phyloP scores from a whole-genome alignment of 2,113 vertebrate species.

The Paramisgurnus dabryanus region DNA sequence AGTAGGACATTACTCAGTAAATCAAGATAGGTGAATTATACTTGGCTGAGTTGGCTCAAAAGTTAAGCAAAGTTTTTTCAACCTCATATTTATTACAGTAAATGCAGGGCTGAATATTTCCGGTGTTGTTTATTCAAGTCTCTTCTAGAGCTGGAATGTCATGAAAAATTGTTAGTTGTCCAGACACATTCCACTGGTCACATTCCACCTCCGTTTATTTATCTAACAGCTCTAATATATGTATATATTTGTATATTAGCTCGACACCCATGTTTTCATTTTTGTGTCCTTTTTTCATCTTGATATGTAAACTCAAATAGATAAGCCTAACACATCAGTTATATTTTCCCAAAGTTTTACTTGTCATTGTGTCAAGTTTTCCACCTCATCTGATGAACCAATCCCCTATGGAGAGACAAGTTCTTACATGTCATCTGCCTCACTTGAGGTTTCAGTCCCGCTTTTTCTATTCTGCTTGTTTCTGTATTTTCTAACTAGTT shows the following conservation, averaged over 20 bases:
- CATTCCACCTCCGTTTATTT: neutral
- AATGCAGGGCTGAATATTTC: too few species aligned
- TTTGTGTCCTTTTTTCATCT: neutral
- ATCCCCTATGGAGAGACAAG: slow-evolving; percentile 18
- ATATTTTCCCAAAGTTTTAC: neutral
- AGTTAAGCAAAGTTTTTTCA: too few species aligned
- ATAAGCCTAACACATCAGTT: neutral
- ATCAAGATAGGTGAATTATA: too few species aligned
- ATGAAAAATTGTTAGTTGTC: too few species aligned
- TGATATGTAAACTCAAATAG: neutral
- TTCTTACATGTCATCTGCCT: neutral
- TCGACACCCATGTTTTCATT: neutral
- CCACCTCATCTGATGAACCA: neutral
- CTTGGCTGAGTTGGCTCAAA: too few species aligned
- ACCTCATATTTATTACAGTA: too few species aligned
- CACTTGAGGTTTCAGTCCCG: neutral
- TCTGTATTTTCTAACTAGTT: neutral
- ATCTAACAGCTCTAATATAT: too few species aligned
- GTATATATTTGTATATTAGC: neutral
- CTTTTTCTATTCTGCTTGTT: neutral
- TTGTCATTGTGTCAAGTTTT: neutral
- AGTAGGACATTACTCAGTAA: too few species aligned
- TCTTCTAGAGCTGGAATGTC: too few species aligned
- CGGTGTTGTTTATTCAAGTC: too few species aligned
- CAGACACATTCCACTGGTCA: neutral